These are phyloP conservation scores for Thaumetopoea pityocampa DNA, from an alignment of 1,140 invertebrate genomes.

Conservation along the genomic window DNA sequence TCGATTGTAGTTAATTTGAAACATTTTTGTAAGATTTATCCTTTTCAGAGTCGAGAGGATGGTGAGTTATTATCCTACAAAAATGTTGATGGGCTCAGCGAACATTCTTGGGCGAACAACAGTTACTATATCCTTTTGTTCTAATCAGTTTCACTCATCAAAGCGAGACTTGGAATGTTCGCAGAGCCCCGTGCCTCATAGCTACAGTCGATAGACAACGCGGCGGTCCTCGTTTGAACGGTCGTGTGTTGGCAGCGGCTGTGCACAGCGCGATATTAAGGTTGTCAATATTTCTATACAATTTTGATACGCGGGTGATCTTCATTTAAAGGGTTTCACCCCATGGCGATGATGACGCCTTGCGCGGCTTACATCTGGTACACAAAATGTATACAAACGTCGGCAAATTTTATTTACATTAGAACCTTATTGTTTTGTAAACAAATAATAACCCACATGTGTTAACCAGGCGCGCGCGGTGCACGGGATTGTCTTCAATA, in stretches of 20 bases:
- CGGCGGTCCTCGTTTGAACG: neutral
- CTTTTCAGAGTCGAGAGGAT: conserved; percentile 67
- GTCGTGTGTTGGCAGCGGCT: neutral
- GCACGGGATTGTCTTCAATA: conserved; percentile 18
- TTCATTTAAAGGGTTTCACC: no score
- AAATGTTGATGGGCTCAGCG: conserved; percentile 53
- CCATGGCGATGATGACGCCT: no score
- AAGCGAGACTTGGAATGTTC: conserved; percentile 29
- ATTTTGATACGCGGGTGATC: no score
- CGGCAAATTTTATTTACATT: no score
- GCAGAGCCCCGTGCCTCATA: conserved; percentile 37
- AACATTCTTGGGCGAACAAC: conserved; percentile 35
- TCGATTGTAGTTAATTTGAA: conserved; percentile 44
- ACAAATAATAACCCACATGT: neutral
- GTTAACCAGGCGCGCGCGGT: conserved; percentile 19
- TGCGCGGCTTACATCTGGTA: no score
- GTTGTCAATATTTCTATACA: conserved; percentile 9
- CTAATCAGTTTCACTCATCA: neutral
- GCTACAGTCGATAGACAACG: conserved; percentile 28
- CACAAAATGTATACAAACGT: no score
- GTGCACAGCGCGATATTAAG: conserved; percentile 19
- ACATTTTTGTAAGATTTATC: conserved; percentile 64
- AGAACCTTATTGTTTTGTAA: no score
- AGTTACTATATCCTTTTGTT: neutral
- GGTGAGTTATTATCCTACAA: conserved; percentile 68